Percentiles rank a stretch among this genome's conserved stretches.
phyloP scores from a whole-genome alignment of 2,888 invertebrate genomes.

The Noctua fimbriata region DNA sequence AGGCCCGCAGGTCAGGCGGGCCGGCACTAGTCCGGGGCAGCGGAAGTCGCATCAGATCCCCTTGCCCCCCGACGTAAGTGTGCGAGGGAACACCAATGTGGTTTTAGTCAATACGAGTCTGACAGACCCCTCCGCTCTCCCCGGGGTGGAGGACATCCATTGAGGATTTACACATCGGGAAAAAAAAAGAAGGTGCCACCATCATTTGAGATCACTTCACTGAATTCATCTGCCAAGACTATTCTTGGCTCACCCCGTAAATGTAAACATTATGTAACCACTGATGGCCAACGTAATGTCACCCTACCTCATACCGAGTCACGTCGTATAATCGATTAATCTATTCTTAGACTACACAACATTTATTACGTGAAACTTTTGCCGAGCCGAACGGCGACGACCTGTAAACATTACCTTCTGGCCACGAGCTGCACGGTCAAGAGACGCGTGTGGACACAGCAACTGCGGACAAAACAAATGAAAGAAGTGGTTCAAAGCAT shows the following conservation, averaged over 20 bases:
- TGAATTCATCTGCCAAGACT: neutral
- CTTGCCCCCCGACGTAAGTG: too few relatives aligned
- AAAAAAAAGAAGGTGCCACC: neutral
- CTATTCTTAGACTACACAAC: constrained; percentile 2
- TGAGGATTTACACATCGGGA: too few relatives aligned
- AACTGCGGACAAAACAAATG: neutral
- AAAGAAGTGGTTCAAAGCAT: neutral
- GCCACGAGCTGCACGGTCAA: neutral
- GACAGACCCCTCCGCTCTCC: too few relatives aligned
- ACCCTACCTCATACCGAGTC: neutral
- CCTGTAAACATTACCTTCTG: neutral
- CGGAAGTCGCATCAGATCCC: too few relatives aligned
- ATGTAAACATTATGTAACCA: neutral
- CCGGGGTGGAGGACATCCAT: too few relatives aligned
- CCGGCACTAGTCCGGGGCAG: too few relatives aligned
- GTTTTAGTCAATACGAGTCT: too few relatives aligned
- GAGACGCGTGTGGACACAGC: neutral
- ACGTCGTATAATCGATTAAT: constrained; percentile 1
- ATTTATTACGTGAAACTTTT: neutral
- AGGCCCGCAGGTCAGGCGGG: too few relatives aligned
- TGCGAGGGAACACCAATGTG: too few relatives aligned
- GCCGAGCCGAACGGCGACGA: neutral
- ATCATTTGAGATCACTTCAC: neutral
- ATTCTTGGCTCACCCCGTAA: neutral
- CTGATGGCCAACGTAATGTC: neutral